Percentiles rank a stretch among this genome's conserved stretches.
These are phyloP conservation scores for Elysia crispata DNA, from an alignment of 2,888 invertebrate species.

Conservation along the genomic window DNA sequence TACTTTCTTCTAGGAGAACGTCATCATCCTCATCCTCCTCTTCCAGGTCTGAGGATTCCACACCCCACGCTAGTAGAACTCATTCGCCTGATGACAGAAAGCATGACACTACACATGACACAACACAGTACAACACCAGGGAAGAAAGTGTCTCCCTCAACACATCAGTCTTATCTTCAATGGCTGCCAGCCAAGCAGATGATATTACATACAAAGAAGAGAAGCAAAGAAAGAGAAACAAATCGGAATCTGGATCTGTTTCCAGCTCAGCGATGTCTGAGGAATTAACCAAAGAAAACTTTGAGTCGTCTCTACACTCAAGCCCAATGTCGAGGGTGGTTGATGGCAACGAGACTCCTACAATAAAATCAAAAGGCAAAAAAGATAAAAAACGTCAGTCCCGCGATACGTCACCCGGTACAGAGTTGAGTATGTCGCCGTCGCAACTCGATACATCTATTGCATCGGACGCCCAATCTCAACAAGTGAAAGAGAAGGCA, in stretches of 20 bases:
- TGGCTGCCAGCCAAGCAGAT: no score
- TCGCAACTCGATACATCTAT: slow-evolving; percentile 30
- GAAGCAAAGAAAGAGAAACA: neutral
- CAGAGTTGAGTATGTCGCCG: neutral
- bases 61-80: neutral
- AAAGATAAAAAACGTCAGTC: no score
- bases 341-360: neutral
- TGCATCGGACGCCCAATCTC: slow-evolving; percentile 29
- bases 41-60: neutral
- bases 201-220: neutral
- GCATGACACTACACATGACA: neutral
- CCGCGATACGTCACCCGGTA: no score
- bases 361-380: neutral
- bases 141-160: neutral
- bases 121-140: neutral
- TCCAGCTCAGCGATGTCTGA: neutral
- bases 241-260: neutral
- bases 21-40: neutral
- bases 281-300: neutral
- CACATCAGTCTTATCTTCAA: no score
- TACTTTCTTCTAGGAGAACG: no score
- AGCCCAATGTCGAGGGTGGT: neutral
- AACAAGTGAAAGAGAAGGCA: slow-evolving; percentile 7
- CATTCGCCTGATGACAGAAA: neutral
- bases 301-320: neutral